phyloP scores from a whole-genome alignment of 92 coral and sea anemone species.

The Epizoanthus illoricatus region DNA sequence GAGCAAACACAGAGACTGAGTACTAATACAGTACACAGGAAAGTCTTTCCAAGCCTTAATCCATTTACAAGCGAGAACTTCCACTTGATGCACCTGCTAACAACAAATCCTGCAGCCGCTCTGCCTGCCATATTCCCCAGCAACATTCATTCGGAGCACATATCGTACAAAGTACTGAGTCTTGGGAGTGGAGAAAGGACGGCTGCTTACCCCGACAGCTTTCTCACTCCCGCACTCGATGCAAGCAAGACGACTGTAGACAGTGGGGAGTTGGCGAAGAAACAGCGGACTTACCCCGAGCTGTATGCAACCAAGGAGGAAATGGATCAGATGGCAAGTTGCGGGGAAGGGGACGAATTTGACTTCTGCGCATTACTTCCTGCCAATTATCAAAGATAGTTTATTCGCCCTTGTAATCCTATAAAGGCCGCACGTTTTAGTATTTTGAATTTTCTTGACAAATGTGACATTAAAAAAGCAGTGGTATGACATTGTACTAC shows the following conservation, averaged over 20 bases:
- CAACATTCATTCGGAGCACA: constrained; percentile 4
- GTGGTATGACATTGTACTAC: too few relatives aligned
- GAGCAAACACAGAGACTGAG: neutral
- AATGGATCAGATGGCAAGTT: constrained; percentile 4
- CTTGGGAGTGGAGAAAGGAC: constrained; percentile 4
- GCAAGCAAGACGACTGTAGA: neutral
- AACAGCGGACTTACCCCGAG: neutral
- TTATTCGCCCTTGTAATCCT: too few relatives aligned
- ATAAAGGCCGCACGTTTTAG: too few relatives aligned
- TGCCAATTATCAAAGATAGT: constrained; percentile 7
- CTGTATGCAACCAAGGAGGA: constrained; percentile 28
- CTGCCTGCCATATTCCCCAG: constrained; percentile 14
- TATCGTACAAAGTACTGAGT: constrained; percentile 19
- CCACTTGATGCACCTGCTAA: constrained; percentile 26
- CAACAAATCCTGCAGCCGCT: constrained; percentile 34
- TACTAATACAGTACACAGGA: neutral
- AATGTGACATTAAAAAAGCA: too few relatives aligned
- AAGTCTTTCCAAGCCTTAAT: constrained; percentile 4
- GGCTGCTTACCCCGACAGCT: neutral
- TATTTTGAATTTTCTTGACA: too few relatives aligned
- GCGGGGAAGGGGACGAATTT: constrained; percentile 28
- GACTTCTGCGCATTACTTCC: constrained; percentile 18
- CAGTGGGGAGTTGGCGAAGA: neutral
- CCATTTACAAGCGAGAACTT: constrained; percentile 18
- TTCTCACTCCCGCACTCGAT: constrained; percentile 15